Conservation (phyloP, 2,888 invertebrate genomes). For the Oligia latruncula region DNA sequence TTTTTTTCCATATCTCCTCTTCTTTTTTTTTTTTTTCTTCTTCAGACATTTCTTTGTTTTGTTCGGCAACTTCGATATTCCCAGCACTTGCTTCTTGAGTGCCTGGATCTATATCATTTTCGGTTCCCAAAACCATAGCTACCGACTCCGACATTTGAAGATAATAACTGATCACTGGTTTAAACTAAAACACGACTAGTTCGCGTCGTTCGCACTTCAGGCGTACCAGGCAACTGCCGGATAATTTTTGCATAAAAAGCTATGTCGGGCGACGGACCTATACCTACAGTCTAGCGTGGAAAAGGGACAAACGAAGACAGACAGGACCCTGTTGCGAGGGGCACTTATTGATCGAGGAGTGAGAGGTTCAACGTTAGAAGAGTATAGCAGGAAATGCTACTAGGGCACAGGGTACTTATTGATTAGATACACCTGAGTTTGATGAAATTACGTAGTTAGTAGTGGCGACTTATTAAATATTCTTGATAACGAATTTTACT, state of each 20-base stretch:
- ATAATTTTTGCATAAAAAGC: background rate
- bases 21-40: background rate
- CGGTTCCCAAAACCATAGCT: too few relatives aligned
- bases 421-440: background rate
- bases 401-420: background rate
- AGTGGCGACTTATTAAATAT: background rate
- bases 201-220: background rate
- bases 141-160: background rate
- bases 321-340: background rate
- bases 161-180: too few relatives aligned
- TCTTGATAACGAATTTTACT: background rate
- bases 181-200: background rate
- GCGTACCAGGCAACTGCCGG: background rate
- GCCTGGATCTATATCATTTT: background rate
- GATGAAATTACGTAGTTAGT: too few relatives aligned
- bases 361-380: background rate
- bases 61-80: background rate
- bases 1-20: background rate
- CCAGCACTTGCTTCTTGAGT: background rate
- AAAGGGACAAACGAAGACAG: slow-evolving; percentile 6
- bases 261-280: background rate
- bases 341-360: slow-evolving; percentile 23
- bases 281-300: background rate
- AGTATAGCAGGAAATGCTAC: background rate
- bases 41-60: background rate